Evolutionary conservation across 2,888 invertebrate genomes (phyloP), one percentile per base, ranked within the genome.

Genomic region (Onchidella celtica): DNA sequence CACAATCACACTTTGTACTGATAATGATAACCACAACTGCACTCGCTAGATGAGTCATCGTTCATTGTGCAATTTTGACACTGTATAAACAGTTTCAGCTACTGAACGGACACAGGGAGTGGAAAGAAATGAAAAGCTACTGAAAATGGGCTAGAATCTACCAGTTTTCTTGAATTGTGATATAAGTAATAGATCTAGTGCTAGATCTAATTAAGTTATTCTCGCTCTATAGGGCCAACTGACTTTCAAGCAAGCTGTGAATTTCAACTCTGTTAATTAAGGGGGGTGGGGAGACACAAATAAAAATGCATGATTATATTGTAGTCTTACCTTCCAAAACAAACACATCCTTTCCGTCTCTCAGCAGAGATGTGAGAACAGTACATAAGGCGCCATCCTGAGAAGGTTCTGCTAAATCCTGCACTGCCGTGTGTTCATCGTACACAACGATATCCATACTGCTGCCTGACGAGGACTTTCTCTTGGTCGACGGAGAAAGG

Each of bases 291-390:
- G n/a, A n/a, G n/a, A n/a, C n/a, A n/a, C n/a, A n/a, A 32, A 68
- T 9, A 32, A 32, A 68, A 14, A 70, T 3, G 24, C 9, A 17
- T n/a, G 40, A 21, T 17, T n/a, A 9, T 47, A 14, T 34, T 3
- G 34, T 21, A n/a, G 21, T 81, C 95, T 95, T 92, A 96, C 96
- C 96, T 90, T 95, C 94, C 66, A 96, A 94, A 83, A 96, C 94
- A 57, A 95, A 94, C 0, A 96, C 96, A 86, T 95, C 95, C 85
- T 95, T 94, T 88, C 95, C 95, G 88, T 96, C 96, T 87, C 95
- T 95, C 38, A 95, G 94, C 68, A 96, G 94, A n/a, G 95, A 95
- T 69, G 95, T 94, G 61, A 96, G 93, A 77, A 96, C 95, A 78
- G 96, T 94, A 87, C 95, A 95, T 80, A 96, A 93, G 6, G 96